Base-by-base conservation (phyloP, 2,888 invertebrate genomes). In the Tenthredo notha region DNA sequence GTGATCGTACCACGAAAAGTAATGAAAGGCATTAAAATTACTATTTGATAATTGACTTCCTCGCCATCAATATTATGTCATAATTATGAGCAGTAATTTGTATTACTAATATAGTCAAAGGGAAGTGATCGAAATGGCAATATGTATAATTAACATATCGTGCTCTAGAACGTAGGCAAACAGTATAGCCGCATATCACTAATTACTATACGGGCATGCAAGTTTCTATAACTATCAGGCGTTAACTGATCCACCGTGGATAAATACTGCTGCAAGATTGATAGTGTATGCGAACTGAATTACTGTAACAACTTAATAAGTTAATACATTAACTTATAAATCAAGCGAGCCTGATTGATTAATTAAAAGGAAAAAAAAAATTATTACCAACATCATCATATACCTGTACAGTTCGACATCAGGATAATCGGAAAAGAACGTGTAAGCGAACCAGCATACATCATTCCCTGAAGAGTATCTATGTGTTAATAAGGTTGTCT, bases 401-500 rank as follows among this genome's bases (percentile, higher is more conserved):
- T 12, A 61, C 3, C 25, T 10, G 25, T 12, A 21, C 25, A 25
- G 12, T 61, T 61, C 2, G 37, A 37, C 6, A 37, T 37, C 6
- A 37, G 6, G 37, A 37, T 37, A 37, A 6, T 37, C 37, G 37
- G 37, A 37, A 37, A 37, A 37, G 37, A 37, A 37, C 37, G 7
- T 37, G 2, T 37, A 37, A 37, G 7, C 37, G n/a, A 10, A 25
- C n/a, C 25, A 9, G 21, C 61, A 61, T 25, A 61, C 18, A 67
- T 67, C 67, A 18, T 33, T 6, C 6, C 33, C n/a, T 9, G 40
- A 37, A 21, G 1, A 40, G 10, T 33, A 67, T 33, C 43, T 70
- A n/a, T 61, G 40, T 9, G 47, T 47, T 67, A 29, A 47, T 29
- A n/a, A 29, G 50, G 67, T 67, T 70, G 83, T 61, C 83, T 29